Evolutionary conservation across 2,113 vertebrate genomes (phyloP), one percentile per base, ranked within the genome.

Genomic region (Paramormyrops kingsleyae): DNA sequence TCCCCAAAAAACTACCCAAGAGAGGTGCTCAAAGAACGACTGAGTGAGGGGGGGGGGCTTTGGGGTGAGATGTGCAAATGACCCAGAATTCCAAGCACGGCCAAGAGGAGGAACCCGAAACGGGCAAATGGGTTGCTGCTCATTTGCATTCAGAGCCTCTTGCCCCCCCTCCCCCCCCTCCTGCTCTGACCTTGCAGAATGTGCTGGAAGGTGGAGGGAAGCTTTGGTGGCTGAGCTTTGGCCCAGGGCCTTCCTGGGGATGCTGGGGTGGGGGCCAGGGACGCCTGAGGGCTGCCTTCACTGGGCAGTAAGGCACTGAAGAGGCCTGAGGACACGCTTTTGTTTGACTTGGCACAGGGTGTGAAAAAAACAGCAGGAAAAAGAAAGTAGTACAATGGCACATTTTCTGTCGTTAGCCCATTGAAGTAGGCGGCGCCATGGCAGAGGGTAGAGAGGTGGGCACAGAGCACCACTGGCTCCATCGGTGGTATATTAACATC

Each of bases 91-190:
- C 42, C 87, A 19, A 15, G 19, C 90, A 47, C 10, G 10, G 39
- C 92, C 90, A 92, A 93, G 93, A 92, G 92, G 88, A 93, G 87
- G 66, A 24, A 66, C 53, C 53, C 42, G 0, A 70, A 77, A 56
- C 86, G 88, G 80, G 86, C 90, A 88, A 90, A 77, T 66, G 4
- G 83, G 88, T 70, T 42, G 90, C 89, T 90, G 70, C 13, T 88
- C 87, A 77, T 91, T 59, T 50, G 86, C 74, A 92, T 56, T 80
- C 47, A 49, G 88, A 10, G 66, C 27, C 47, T 35, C 24, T 42
- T 7, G 47, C 27, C 35, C 27, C 87, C 56, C 27, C 31, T 35
- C 47, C 27, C 17, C 50, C 47, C 46, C 10, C 49, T 87, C 19
- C 35, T 31, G 15, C 42, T 24, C 59, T 27, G n/a, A 49, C 47